A percentile compares a stretch with the other conserved stretches of the same genome.
These are phyloP conservation scores for Silurus meridionalis DNA, from an alignment of 2,113 vertebrate genomes.

Conservation along the genomic window DNA sequence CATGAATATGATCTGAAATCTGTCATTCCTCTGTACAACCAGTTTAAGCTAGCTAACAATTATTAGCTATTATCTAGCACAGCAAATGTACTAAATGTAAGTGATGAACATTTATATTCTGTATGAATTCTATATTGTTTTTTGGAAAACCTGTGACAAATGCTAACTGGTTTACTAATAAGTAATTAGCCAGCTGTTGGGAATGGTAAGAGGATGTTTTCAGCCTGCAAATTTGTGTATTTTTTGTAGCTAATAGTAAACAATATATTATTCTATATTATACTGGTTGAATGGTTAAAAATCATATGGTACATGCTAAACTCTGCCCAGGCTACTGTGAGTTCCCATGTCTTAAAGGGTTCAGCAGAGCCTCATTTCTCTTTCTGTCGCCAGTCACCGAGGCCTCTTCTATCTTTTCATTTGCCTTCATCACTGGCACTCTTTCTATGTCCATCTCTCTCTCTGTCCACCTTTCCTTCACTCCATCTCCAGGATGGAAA, in stretches of 20 bases:
- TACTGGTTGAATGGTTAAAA: not conserved
- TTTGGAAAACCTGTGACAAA: not conserved
- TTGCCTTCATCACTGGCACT: slow-evolving; percentile 66
- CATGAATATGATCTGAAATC: not conserved
- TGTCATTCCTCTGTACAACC: not conserved
- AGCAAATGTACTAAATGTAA: not conserved
- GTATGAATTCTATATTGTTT: not conserved
- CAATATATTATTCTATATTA: not conserved
- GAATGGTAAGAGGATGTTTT: not conserved
- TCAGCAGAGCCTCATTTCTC: slow-evolving; percentile 52
- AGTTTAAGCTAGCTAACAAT: not conserved
- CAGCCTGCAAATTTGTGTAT: not conserved
- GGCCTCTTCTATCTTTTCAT: slow-evolving; percentile 67
- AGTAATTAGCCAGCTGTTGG: not conserved
- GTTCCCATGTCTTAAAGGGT: slow-evolving; percentile 29
- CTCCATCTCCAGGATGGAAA: slow-evolving; percentile 53
- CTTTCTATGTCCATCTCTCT: slow-evolving; percentile 66
- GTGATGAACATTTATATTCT: not conserved
- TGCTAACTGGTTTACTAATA: not conserved
- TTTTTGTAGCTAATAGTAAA: not conserved
- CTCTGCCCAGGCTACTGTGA: not conserved
- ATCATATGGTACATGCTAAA: not conserved
- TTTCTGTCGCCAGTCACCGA: slow-evolving; percentile 52
- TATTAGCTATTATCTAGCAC: not conserved
- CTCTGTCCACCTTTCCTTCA: slow-evolving; percentile 62